Evolutionary conservation across 2,888 invertebrate species (phyloP).

Genomic region (Phrixothrix hirtus): DNA sequence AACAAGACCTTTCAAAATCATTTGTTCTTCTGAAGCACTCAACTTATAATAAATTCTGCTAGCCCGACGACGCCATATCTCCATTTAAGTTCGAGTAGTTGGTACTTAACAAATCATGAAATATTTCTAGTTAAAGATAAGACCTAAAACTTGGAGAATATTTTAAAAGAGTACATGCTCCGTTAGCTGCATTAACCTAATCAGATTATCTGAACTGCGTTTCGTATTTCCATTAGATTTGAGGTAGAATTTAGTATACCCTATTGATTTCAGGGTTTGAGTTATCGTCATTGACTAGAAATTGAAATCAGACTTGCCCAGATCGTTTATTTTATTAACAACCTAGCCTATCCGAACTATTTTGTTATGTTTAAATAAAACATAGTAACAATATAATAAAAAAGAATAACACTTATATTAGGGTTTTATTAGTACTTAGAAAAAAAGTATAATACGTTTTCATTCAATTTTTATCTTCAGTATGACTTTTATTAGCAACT

Average conservation of each 20-base stretch:
- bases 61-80: neutral
- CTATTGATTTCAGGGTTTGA: neutral
- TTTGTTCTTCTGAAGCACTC: no score
- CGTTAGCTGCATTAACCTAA: slow-evolving; percentile 18
- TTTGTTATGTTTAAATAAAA: no score
- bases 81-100: neutral
- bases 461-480: no score
- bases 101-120: neutral
- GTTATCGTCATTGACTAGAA: no score
- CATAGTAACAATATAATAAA: no score
- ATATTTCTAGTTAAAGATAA: neutral
- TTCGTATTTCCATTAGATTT: slow-evolving; percentile 5
- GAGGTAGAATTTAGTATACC: slow-evolving; percentile 3
- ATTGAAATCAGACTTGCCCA: no score
- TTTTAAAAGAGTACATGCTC: slow-evolving; percentile 5
- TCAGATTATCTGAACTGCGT: slow-evolving; percentile 12
- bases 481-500: no score
- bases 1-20: neutral
- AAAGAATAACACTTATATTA: no score
- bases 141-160: neutral
- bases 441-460: no score
- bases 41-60: neutral
- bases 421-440: no score
- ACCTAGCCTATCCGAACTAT: no score
- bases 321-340: no score